Base-by-base conservation (phyloP, 2,797 vertebrate genomes). In the Rhinogobio ventralis region DNA sequence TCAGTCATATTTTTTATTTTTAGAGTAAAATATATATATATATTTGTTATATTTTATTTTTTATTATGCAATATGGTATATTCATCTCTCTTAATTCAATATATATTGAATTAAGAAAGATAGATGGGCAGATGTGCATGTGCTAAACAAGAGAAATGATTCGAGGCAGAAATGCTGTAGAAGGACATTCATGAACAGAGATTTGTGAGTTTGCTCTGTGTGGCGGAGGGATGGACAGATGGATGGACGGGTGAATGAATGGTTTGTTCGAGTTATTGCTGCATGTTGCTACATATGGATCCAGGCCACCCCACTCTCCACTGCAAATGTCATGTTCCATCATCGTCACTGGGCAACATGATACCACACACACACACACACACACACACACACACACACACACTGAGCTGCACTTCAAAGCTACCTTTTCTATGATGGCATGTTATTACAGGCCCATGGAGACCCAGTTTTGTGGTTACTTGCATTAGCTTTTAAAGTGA, bases 301-400 rank as follows among this genome's bases (percentile, higher is more conserved):
- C 82, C 82, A 71, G 85, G 88, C 86, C 88, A 86, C 79, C 85
- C 84, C 82, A 73, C 86, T 87, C 88, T 87, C 79, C 75, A 73
- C 71, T 80, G 69, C 88, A 86, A 85, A 86, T 87, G 86, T 87
- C 88, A 89, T 85, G 86, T 85, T 87, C 46, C 82, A 86, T 89
- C 86, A 86, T 73, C 86, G 79, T 89, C 85, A 87, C 64, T 68
- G 82, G 75, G 82, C 86, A 86, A 87, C 79, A 79, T 23, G 79
- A 87, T 85, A 85, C 79, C 45, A 76, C 45, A 82, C 84, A 86
- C 72, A 66, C 75, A 84, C 51, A 51, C 17, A 51, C 51, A 51
- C 72, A 76, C 46, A 53, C 49, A 79, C 49, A 81, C 83, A 85
- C 67, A 49, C 45, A 39, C 72, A 49, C 28, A 67, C 76, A 66